Evolutionary conservation across 2,888 invertebrate genomes (phyloP).

Genomic region (Holacanthella duospinosa): DNA sequence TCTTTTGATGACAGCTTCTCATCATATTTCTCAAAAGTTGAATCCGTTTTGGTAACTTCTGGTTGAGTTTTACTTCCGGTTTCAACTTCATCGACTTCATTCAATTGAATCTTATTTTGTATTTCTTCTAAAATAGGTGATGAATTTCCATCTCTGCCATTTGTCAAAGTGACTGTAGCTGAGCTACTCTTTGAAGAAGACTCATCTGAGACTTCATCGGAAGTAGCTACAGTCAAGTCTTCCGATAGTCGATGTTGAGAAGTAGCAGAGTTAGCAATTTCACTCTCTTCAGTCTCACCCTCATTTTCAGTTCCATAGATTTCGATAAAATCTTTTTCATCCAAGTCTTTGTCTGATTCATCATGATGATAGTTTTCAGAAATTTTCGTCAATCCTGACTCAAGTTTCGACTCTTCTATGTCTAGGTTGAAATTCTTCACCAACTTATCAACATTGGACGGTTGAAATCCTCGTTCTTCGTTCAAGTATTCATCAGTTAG

Average conservation of each 20-base stretch:
- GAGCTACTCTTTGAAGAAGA: conserved; percentile 26
- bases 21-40: not conserved
- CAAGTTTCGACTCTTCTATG: not conserved
- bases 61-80: conserved; percentile 37
- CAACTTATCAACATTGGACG: not conserved
- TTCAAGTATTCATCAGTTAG: not conserved
- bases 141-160: not conserved
- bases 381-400: not conserved
- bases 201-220: conserved; percentile 32
- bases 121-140: not conserved
- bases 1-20: not conserved
- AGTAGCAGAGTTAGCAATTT: not conserved
- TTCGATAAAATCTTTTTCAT: too few relatives aligned
- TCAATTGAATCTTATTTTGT: not conserved
- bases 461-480: not conserved
- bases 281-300: too few relatives aligned
- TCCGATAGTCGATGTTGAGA: not conserved
- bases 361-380: too few relatives aligned
- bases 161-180: not conserved
- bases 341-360: too few relatives aligned
- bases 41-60: not conserved
- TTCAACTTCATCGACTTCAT: conserved; percentile 32
- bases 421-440: not conserved
- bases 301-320: too few relatives aligned
- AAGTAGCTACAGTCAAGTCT: not conserved